These are phyloP conservation scores for Chorisops tibialis DNA, from an alignment of 2,888 invertebrate species.

Conservation along the genomic window DNA sequence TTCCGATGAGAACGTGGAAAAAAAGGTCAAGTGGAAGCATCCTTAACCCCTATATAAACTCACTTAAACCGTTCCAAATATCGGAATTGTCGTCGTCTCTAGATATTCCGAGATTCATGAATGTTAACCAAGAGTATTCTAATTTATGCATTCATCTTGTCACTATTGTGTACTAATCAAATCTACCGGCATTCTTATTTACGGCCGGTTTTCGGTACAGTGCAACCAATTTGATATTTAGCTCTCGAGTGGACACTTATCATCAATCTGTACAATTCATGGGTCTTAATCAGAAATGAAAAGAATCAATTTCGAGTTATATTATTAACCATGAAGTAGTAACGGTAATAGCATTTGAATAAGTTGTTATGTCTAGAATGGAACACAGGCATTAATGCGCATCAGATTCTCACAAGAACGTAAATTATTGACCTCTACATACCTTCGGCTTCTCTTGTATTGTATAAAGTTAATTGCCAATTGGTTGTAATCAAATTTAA, in stretches of 20 bases:
- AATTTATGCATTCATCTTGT: slow-evolving; percentile 18
- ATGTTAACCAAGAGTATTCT: slow-evolving; percentile 8
- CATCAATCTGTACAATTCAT: too few relatives aligned
- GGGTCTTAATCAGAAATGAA: slow-evolving; percentile 14
- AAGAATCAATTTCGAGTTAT: slow-evolving; percentile 16
- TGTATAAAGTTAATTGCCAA: too few relatives aligned
- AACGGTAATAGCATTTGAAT: slow-evolving; percentile 16
- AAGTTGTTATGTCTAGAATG: not conserved
- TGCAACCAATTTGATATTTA: too few relatives aligned
- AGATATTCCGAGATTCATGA: not conserved
- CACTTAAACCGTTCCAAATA: not conserved
- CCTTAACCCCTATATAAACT: slow-evolving; percentile 17
- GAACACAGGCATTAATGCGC: too few relatives aligned
- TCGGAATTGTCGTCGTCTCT: not conserved
- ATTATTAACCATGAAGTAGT: slow-evolving; percentile 3
- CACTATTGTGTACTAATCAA: slow-evolving; percentile 15
- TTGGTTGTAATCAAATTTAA: too few relatives aligned
- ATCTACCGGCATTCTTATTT: slow-evolving; percentile 1
- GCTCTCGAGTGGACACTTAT: too few relatives aligned
- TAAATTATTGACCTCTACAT: too few relatives aligned
- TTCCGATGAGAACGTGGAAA: not conserved
- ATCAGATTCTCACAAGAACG: too few relatives aligned
- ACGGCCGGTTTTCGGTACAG: too few relatives aligned
- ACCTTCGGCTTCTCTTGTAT: too few relatives aligned
- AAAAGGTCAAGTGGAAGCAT: slow-evolving; percentile 19